These are phyloP conservation scores for Luidia sarsii DNA, from an alignment of 53 echinoderm and acorn worm genomes.

Conservation along the genomic window DNA sequence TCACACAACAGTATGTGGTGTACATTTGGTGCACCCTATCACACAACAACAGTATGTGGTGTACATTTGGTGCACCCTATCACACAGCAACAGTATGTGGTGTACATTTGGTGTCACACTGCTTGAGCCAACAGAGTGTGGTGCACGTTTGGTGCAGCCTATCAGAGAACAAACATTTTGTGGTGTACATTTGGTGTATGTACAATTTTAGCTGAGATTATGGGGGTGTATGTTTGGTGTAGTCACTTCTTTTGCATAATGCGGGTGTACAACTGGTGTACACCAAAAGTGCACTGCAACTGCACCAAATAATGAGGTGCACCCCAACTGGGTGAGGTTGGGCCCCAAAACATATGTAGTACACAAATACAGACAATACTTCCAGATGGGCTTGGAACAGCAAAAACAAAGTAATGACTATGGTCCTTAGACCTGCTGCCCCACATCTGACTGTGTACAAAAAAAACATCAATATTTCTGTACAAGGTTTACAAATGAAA, in stretches of 20 bases:
- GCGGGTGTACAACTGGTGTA: not conserved
- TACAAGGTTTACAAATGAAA: too few species aligned
- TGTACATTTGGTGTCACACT: not conserved
- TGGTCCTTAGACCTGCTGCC: too few species aligned
- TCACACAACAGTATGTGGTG: too few species aligned
- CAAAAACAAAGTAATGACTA: too few species aligned
- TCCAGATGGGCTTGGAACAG: too few species aligned
- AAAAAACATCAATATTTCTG: too few species aligned
- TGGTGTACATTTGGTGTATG: not conserved
- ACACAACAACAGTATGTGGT: too few species aligned
- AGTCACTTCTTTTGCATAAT: not conserved
- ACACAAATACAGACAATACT: too few species aligned
- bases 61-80: too few species aligned
- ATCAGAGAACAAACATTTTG: not conserved
- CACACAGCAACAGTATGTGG: not conserved
- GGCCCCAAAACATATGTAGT: too few species aligned
- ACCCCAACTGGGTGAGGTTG: not conserved
- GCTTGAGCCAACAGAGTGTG: not conserved
- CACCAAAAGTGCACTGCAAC: not conserved
- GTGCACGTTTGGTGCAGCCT: not conserved
- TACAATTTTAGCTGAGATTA: not conserved
- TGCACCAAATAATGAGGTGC: not conserved
- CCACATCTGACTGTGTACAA: too few species aligned
- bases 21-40: too few species aligned
- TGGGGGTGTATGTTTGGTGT: not conserved